phyloP scores from a whole-genome alignment of 2,888 invertebrate genomes.

The Taphrorychus bicolor region DNA sequence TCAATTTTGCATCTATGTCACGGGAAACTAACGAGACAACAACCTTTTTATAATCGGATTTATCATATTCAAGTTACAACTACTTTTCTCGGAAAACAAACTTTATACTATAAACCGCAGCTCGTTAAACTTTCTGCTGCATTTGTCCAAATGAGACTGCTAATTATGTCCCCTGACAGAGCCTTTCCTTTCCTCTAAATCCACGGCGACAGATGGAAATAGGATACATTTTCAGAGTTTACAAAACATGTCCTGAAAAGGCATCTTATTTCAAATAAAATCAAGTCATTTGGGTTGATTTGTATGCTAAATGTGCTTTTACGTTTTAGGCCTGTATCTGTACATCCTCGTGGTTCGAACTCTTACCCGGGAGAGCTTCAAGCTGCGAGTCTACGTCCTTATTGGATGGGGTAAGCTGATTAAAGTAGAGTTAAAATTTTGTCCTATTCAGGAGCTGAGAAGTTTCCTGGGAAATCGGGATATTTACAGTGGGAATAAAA shows the following conservation, averaged over 20 bases:
- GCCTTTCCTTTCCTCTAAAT: not conserved
- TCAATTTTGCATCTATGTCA: too few species aligned
- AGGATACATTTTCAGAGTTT: not conserved
- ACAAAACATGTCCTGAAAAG: not conserved
- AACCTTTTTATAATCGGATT: too few species aligned
- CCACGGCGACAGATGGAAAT: not conserved
- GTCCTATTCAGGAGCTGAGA: not conserved
- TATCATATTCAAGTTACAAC: too few species aligned
- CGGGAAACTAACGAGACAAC: too few species aligned
- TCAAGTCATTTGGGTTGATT: not conserved
- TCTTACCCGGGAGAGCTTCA: conserved; percentile 85
- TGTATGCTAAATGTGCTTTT: conserved; percentile 4
- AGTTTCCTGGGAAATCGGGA: not conserved
- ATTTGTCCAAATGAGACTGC: not conserved
- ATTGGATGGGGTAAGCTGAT: conserved; percentile 88
- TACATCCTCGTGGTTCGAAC: conserved; percentile 89
- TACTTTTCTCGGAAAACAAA: too few species aligned
- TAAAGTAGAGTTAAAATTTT: not conserved
- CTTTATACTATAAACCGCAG: too few species aligned
- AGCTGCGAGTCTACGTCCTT: conserved; percentile 78
- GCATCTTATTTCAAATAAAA: not conserved
- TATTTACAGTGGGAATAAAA: not conserved
- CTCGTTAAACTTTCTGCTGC: not conserved
- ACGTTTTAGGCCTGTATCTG: conserved; percentile 76
- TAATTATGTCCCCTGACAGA: not conserved